Conservation (phyloP, 2,888 invertebrate genomes). For the Hemithea aestivaria region DNA sequence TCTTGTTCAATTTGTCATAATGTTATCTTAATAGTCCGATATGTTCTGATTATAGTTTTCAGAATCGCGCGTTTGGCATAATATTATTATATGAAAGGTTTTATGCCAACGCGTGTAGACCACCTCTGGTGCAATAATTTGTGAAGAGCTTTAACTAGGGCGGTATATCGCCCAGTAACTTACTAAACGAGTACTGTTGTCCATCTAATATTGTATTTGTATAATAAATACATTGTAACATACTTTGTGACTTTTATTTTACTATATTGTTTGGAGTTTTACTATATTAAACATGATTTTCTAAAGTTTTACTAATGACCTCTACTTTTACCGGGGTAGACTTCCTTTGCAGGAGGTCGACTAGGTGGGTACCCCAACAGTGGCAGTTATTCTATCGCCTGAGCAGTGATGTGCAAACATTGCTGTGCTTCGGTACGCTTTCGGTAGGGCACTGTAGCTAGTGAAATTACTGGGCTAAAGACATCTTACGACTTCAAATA, state of each 20-base stretch:
- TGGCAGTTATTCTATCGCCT: too few relatives aligned
- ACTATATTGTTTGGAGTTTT: neutral
- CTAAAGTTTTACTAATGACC: too few relatives aligned
- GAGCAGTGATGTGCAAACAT: too few relatives aligned
- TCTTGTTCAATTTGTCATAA: neutral
- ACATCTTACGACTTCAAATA: too few relatives aligned
- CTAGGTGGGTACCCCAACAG: too few relatives aligned
- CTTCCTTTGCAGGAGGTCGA: too few relatives aligned
- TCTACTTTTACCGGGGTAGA: too few relatives aligned
- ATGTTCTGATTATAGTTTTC: neutral
- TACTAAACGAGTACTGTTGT: constrained; percentile 52
- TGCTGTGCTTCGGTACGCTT: too few relatives aligned
- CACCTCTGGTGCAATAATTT: constrained; percentile 40
- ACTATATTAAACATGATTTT: too few relatives aligned
- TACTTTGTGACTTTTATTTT: constrained; percentile 25
- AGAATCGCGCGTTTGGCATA: constrained; percentile 9
- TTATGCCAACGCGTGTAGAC: constrained; percentile 7
- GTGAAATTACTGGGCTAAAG: too few relatives aligned
- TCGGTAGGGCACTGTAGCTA: too few relatives aligned
- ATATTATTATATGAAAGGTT: neutral
- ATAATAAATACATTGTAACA: constrained; percentile 58
- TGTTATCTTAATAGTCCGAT: too few relatives aligned
- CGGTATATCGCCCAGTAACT: constrained; percentile 37
- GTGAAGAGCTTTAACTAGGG: constrained; percentile 57
- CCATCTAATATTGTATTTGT: constrained; percentile 57